phyloP scores from a whole-genome alignment of 2,888 invertebrate genomes.

The Macroteleia sp. region DNA sequence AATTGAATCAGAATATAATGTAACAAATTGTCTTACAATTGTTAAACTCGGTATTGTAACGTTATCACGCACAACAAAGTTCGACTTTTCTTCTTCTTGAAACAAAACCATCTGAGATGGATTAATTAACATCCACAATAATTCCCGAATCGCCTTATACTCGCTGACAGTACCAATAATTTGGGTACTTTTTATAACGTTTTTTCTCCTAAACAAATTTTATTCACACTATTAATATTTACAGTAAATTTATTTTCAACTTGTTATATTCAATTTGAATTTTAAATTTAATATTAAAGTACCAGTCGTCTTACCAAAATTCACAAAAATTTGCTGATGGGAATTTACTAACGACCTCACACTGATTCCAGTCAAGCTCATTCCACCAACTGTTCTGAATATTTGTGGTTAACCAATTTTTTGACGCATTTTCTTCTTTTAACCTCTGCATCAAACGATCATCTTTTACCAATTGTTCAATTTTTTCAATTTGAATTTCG shows the following conservation, averaged over 20 bases:
- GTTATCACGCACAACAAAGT: constrained; percentile 72
- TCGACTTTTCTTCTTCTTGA: constrained; percentile 64
- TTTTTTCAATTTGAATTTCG: constrained; percentile 19
- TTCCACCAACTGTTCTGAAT: constrained; percentile 85
- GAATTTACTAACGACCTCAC: constrained; percentile 76
- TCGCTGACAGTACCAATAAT: constrained; percentile 76
- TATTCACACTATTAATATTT: no score
- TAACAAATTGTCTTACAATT: constrained; percentile 68
- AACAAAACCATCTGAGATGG: constrained; percentile 76
- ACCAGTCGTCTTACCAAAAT: constrained; percentile 80
- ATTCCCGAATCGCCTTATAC: constrained; percentile 78
- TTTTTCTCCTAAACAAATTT: constrained; percentile 74
- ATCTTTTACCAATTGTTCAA: constrained; percentile 21
- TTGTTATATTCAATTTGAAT: no score
- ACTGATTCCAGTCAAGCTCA: constrained; percentile 75
- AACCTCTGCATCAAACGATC: constrained; percentile 67
- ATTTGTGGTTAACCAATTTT: constrained; percentile 77
- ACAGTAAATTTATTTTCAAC: no score
- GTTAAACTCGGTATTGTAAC: constrained; percentile 80
- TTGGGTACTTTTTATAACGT: constrained; percentile 64
- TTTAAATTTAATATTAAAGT: no score
- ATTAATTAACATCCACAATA: constrained; percentile 80
- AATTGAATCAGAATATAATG: no score
- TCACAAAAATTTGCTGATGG: constrained; percentile 82
- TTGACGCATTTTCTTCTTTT: constrained; percentile 72